Percentiles rank a stretch among this genome's conserved stretches.
Conservation (phyloP, 2,888 invertebrate genomes). For the Chydorus sphaericus region DNA sequence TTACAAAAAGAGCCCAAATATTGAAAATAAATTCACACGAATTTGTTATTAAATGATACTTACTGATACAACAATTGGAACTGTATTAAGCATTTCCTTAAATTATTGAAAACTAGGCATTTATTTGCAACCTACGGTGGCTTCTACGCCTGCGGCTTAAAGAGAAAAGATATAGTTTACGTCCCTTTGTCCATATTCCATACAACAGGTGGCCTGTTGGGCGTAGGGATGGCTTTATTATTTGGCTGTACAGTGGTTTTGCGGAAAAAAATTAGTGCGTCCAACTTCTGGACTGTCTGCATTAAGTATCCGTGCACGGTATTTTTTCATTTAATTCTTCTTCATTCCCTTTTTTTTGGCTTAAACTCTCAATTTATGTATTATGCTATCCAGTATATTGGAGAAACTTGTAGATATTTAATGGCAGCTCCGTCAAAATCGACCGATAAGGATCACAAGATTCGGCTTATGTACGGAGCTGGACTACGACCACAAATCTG, state of each 20-base stretch:
- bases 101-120: not conserved
- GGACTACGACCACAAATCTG: conserved; percentile 89
- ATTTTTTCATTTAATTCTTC: too few relatives aligned
- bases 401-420: conserved; percentile 80
- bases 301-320: conserved; percentile 38
- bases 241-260: conserved; percentile 36
- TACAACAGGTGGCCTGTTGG: conserved; percentile 39
- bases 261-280: conserved; percentile 39
- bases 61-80: too few relatives aligned
- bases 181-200: conserved; percentile 43
- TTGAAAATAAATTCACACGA: too few relatives aligned
- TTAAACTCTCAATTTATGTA: too few relatives aligned
- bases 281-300: conserved; percentile 41
- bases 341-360: too few relatives aligned
- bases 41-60: too few relatives aligned
- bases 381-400: conserved; percentile 74
- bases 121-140: conserved; percentile 24
- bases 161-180: conserved; percentile 35
- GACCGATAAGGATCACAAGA: conserved; percentile 51
- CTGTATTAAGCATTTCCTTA: too few relatives aligned
- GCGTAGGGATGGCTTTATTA: conserved; percentile 29
- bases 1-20: too few relatives aligned
- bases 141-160: conserved; percentile 25
- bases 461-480: conserved; percentile 78
- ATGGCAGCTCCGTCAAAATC: conserved; percentile 54